phyloP scores from a whole-genome alignment of 2,113 vertebrate genomes.

The Elachura formosa region DNA sequence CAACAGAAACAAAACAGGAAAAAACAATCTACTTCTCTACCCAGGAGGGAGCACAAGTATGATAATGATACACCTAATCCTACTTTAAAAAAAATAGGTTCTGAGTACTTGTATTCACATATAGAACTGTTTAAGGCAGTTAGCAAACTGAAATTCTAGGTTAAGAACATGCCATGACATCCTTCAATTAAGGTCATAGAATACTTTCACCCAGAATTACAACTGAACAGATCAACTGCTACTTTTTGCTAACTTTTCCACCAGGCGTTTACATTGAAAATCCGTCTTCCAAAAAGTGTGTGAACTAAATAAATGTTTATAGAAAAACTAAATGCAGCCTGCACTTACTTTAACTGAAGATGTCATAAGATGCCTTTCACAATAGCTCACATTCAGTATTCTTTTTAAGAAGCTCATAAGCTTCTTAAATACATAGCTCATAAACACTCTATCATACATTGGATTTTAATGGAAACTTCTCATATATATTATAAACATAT shows the following conservation, averaged over 20 bases:
- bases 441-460: neutral
- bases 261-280: neutral
- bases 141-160: neutral
- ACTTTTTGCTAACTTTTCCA: neutral
- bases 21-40: neutral
- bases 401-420: neutral
- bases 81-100: neutral
- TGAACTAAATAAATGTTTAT: neutral
- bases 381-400: neutral
- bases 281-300: neutral
- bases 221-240: neutral
- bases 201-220: neutral
- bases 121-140: neutral
- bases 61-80: neutral
- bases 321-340: neutral
- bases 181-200: neutral
- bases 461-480: neutral
- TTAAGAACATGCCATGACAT: neutral
- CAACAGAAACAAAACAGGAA: neutral
- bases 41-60: neutral
- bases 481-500: neutral
- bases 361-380: neutral
- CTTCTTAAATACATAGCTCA: neutral
- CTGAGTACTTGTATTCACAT: neutral
- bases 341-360: neutral